Evolutionary conservation across 2,888 invertebrate species (phyloP), one percentile per base, ranked within the genome.

Genomic region (Baccha elongata): DNA sequence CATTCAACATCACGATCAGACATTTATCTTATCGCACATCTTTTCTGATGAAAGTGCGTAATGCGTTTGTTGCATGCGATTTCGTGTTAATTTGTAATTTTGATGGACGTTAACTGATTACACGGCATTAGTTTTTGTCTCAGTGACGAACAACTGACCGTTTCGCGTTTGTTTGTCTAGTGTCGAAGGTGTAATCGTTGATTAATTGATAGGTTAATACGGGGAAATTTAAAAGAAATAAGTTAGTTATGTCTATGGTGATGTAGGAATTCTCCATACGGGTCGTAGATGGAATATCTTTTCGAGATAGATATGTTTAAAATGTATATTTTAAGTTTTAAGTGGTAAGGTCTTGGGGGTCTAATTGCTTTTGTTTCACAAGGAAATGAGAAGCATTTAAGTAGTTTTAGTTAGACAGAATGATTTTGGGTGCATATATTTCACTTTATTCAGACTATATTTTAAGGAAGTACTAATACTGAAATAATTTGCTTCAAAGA

Each of bases 81-180:
- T 73, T 42, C 68, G 48, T 78, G 78, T 55, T 78, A 72, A 78
- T 73, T 67, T 83, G 78, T 23, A 62, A 83, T 73, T 78, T 78
- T 83, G 83, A 83, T 73, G 67, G 83, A 83, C 83, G 64, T 78
- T 68, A 64, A 55, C 83, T 83, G 83, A 83, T 83, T 78, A 52
- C 26, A 37, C 40, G 23, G 68, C 78, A 83, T 83, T 83, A 62
- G 72, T 78, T 83, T 78, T 78, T 64, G 78, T 78, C 83, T 78
- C 42, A 23, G 37, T 40, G 37, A 37, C 40, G 23, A 32, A 37
- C 23, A 23, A 37, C 55, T 21, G 55, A 37, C 37, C 23, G 10
- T 8, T 37, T 21, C 21, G 6, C 21, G 53, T 83, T 73, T 83
- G 83, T 78, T 83, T 83, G 67, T 32, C 78, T 73, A 55, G 68